These are phyloP conservation scores for Athetis lepigone DNA, from an alignment of 2,888 invertebrate species.

Conservation along the genomic window DNA sequence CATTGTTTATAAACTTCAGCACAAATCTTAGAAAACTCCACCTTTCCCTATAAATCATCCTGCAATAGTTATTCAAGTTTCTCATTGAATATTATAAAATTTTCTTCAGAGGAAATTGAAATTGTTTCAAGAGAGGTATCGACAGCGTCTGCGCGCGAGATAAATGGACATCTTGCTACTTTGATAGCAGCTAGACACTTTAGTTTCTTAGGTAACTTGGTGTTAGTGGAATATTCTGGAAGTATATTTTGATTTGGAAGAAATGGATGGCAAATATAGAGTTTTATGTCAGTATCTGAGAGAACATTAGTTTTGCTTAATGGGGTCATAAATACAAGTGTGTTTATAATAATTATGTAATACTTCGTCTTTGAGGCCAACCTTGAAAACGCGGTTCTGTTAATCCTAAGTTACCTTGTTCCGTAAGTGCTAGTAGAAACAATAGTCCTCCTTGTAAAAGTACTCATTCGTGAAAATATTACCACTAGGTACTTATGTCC, in stretches of 20 bases:
- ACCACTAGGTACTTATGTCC: no score
- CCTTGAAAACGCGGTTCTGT: no score
- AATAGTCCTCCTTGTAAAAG: no score
- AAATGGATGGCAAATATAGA: no score
- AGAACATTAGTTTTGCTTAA: no score
- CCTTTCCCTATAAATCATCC: conserved; percentile 50
- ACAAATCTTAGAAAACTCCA: conserved; percentile 10
- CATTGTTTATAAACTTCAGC: conserved; percentile 5
- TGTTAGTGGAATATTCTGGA: not conserved
- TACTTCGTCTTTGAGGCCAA: no score
- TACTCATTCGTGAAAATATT: no score
- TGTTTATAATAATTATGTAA: no score
- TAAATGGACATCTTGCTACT: conserved; percentile 55
- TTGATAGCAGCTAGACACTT: conserved; percentile 53
- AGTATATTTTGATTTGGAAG: not conserved
- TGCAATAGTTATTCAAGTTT: conserved; percentile 48
- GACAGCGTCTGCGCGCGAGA: conserved; percentile 49
- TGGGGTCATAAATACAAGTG: no score
- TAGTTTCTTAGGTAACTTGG: conserved; percentile 13
- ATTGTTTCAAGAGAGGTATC: conserved; percentile 58
- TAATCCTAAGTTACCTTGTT: no score
- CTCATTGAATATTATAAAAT: conserved; percentile 61
- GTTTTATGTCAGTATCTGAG: no score
- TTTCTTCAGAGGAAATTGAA: conserved; percentile 60
- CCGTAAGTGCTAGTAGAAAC: no score